Evolutionary conservation across 2,113 vertebrate genomes (phyloP).

Genomic region (Piprites chloris): DNA sequence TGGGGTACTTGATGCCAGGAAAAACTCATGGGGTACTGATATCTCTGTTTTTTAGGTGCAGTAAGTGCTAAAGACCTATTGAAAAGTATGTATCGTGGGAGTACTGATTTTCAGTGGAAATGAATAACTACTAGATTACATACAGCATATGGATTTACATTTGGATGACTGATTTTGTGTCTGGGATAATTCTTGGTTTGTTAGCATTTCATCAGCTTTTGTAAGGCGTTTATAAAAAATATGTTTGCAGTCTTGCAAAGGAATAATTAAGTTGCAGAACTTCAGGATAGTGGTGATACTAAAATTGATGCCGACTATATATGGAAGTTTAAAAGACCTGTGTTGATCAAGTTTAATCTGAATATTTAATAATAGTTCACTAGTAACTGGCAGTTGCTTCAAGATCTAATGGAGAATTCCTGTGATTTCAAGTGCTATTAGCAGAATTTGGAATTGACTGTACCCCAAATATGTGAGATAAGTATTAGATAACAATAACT

Average conservation of each 20-base stretch:
- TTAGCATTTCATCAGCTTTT: slow-evolving; percentile 4
- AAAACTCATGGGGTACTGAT: background rate
- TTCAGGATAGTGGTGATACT: background rate
- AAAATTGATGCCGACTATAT: background rate
- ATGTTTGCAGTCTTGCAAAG: background rate
- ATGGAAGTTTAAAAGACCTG: background rate
- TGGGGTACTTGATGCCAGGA: background rate
- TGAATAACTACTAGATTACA: background rate
- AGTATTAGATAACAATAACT: background rate
- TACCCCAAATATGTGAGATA: background rate
- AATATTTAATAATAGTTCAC: background rate
- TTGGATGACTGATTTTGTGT: slow-evolving; percentile 18
- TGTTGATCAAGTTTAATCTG: background rate
- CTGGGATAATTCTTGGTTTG: slow-evolving; percentile 10
- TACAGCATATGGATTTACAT: background rate
- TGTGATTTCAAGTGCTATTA: background rate
- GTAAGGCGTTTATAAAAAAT: background rate
- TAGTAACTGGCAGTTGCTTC: background rate
- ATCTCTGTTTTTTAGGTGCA: background rate
- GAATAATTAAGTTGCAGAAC: background rate
- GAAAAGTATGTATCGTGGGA: background rate
- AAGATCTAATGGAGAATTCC: background rate
- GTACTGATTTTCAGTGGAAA: background rate
- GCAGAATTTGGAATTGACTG: background rate
- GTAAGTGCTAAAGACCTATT: background rate